Evolutionary conservation across 2,888 invertebrate species (phyloP), one percentile per base, ranked within the genome.

Genomic region (Crioceris asparagi): DNA sequence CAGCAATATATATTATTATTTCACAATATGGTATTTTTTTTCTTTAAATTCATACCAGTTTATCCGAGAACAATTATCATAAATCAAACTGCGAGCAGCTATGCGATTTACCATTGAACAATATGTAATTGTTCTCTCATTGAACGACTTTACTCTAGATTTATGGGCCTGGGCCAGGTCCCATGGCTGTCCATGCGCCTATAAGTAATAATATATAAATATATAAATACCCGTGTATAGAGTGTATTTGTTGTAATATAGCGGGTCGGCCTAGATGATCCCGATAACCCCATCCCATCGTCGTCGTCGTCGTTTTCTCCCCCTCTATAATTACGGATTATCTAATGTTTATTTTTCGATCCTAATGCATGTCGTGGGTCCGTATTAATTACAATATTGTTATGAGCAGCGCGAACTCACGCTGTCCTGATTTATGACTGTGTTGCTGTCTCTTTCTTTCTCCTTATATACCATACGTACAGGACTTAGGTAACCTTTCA

Each of bases 371-470:
- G 43, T 37, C 51, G 56, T 54, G 54, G 54, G 55, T 48, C 51
- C 53, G 54, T 56, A 60, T 61, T 61, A 61, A 61, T 61, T 60
- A 59, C 57, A 57, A 59, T 60, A 60, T 60, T 61, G 60, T 60
- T 60, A 52, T 21, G 21, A 21, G 50, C 53, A 57, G 56, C 57
- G 57, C 54, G 55, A 57, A 56, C 59, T 59, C 60, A 50, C 61
- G 59, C 55, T 45, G 56, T 40, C 43, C 56, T 58, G 59, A 61
- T 61, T 61, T 61, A 61, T 57, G 51, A 48, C 50, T 45, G 25
- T 43, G 45, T 41, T 27, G 14, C 48, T 43, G 39, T 43, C 41
- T 45, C 50, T n/a, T n/a, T n/a, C n/a, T n/a, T n/a, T n/a, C n/a
- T n/a, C n/a, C n/a, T n/a, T n/a, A n/a, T n/a, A n/a, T n/a, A n/a